These are phyloP conservation scores for Pandion haliaetus DNA, from an alignment of 2,113 vertebrate species.

Conservation along the genomic window DNA sequence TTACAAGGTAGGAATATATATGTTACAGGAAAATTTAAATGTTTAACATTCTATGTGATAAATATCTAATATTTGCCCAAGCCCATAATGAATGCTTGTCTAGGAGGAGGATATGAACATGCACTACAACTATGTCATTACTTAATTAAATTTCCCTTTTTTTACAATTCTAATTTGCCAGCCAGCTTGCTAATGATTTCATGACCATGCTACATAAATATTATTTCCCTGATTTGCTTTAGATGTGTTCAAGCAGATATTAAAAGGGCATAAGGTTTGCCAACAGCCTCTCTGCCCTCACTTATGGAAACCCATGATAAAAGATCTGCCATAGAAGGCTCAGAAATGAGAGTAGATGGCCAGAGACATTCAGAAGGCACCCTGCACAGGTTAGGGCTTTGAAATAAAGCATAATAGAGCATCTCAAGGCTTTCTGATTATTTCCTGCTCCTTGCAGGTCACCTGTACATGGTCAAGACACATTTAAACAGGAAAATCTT, in stretches of 20 bases:
- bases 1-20: neutral
- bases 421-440: neutral
- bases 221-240: slow-evolving; percentile 34
- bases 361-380: neutral
- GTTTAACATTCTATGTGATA: slow-evolving; percentile 23
- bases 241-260: slow-evolving; percentile 16
- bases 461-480: neutral
- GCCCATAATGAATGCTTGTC: slow-evolving; percentile 27
- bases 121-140: slow-evolving; percentile 32
- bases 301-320: neutral
- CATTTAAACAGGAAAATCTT: neutral
- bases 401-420: neutral
- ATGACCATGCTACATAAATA: slow-evolving; percentile 59
- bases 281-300: slow-evolving; percentile 4
- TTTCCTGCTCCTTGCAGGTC: neutral
- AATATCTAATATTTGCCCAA: slow-evolving; percentile 56
- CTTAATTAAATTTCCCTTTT: slow-evolving; percentile 51
- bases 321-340: neutral
- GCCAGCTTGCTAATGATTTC: slow-evolving; percentile 57
- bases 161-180: slow-evolving; percentile 43
- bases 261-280: neutral
- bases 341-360: neutral
- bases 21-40: neutral
- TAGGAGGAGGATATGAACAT: slow-evolving; percentile 2
- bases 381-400: neutral